A percentile compares a stretch with the other conserved stretches of the same genome.
Conservation (phyloP, 2,888 invertebrate species). For the Alcis repandata region DNA sequence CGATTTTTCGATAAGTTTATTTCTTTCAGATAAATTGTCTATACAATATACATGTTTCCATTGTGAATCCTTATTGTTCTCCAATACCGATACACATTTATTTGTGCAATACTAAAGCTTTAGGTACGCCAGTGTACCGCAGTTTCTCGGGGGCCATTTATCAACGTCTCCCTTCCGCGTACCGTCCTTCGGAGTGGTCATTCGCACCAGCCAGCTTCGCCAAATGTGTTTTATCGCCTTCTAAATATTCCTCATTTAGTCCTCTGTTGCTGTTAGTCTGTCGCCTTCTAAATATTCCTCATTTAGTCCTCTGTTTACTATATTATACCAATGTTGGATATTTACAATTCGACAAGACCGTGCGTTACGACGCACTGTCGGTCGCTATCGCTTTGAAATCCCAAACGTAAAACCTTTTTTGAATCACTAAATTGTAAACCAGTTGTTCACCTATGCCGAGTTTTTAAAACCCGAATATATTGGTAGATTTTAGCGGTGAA, state of each 20-base stretch:
- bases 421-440: slow-evolving; percentile 21
- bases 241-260: slow-evolving; percentile 56
- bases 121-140: slow-evolving; percentile 46
- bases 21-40: too few relatives aligned
- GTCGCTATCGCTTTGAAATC: slow-evolving; percentile 18
- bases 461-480: slow-evolving; percentile 14
- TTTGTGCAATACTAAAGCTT: neutral
- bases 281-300: slow-evolving; percentile 56
- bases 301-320: slow-evolving; percentile 48
- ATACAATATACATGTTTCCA: neutral
- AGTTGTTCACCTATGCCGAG: slow-evolving; percentile 24
- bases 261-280: slow-evolving; percentile 49
- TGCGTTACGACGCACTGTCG: slow-evolving; percentile 6
- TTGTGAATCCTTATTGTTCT: neutral
- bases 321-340: slow-evolving; percentile 37
- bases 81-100: neutral
- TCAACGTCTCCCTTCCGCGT: slow-evolving; percentile 59
- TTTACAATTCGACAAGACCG: slow-evolving; percentile 40
- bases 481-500: slow-evolving; percentile 7
- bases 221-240: slow-evolving; percentile 56
- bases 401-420: slow-evolving; percentile 23
- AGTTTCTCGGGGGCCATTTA: slow-evolving; percentile 52
- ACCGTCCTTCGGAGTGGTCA: slow-evolving; percentile 56
- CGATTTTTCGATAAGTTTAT: too few relatives aligned
- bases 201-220: slow-evolving; percentile 53